Conservation (phyloP, 1,140 invertebrate species). For the Drosophila lowei region DNA sequence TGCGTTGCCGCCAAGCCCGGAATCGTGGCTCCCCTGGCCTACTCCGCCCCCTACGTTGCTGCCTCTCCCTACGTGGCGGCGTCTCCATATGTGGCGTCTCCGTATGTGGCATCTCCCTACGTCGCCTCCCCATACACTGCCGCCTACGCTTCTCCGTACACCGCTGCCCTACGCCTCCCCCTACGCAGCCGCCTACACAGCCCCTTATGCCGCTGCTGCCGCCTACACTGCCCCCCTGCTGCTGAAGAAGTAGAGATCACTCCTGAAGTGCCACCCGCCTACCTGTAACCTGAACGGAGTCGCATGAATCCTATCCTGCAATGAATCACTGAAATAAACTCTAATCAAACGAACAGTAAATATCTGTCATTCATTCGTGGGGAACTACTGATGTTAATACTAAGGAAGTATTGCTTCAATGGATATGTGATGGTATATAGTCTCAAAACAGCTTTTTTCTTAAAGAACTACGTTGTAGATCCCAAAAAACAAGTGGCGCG, state of each 20-base stretch:
- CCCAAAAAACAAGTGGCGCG: too few species aligned
- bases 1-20: slow-evolving; percentile 72
- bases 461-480: too few species aligned
- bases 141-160: slow-evolving; percentile 60
- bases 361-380: slow-evolving; percentile 8
- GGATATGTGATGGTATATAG: too few species aligned
- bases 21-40: slow-evolving; percentile 74
- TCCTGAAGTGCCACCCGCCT: background rate
- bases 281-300: background rate
- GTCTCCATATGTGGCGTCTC: slow-evolving; percentile 61
- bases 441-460: too few species aligned
- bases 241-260: slow-evolving; percentile 59
- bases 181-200: slow-evolving; percentile 54
- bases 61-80: slow-evolving; percentile 58
- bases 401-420: too few species aligned
- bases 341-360: slow-evolving; percentile 27
- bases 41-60: slow-evolving; percentile 57
- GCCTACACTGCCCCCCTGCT: slow-evolving; percentile 49
- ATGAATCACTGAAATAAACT: slow-evolving; percentile 42
- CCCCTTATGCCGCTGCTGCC: slow-evolving; percentile 33
- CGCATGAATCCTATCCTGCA: slow-evolving; percentile 9
- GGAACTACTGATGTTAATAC: too few species aligned
- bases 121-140: slow-evolving; percentile 68
- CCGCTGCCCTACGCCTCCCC: slow-evolving; percentile 36
- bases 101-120: slow-evolving; percentile 67